A percentile compares a stretch with the other conserved stretches of the same genome.
Evolutionary conservation across 2,797 vertebrate species (phyloP).

Genomic region (Aselliscus stoliczkanus): DNA sequence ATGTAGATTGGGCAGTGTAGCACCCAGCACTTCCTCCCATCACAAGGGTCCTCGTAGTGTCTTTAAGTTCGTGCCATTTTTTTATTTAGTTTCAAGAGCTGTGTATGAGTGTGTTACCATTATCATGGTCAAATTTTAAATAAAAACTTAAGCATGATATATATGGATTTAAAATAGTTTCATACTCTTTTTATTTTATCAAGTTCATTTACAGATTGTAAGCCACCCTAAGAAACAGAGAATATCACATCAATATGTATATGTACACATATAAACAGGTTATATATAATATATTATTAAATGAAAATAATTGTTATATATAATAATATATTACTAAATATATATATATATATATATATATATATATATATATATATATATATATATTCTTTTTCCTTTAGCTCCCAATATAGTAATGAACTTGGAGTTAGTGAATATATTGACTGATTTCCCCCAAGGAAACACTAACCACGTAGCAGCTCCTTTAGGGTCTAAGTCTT

Average conservation of each 20-base stretch:
- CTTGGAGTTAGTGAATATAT: neutral
- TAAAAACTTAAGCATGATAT: neutral
- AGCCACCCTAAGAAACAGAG: neutral
- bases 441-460: neutral
- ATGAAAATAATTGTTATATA: neutral
- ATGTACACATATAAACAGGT: neutral
- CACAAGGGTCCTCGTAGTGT: neutral
- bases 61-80: neutral
- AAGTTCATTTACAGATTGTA: neutral
- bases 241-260: neutral
- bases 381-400: neutral
- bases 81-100: neutral
- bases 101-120: neutral
- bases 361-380: neutral
- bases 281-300: neutral
- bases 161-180: neutral
- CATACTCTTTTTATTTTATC: neutral
- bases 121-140: neutral
- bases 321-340: neutral
- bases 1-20: rapidly evolving
- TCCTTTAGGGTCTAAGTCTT: neutral
- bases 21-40: no score
- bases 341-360: no score
- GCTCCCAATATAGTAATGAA: neutral
- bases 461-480: neutral